Base-by-base conservation (phyloP, 2,888 invertebrate genomes). In the Thera obeliscata region DNA sequence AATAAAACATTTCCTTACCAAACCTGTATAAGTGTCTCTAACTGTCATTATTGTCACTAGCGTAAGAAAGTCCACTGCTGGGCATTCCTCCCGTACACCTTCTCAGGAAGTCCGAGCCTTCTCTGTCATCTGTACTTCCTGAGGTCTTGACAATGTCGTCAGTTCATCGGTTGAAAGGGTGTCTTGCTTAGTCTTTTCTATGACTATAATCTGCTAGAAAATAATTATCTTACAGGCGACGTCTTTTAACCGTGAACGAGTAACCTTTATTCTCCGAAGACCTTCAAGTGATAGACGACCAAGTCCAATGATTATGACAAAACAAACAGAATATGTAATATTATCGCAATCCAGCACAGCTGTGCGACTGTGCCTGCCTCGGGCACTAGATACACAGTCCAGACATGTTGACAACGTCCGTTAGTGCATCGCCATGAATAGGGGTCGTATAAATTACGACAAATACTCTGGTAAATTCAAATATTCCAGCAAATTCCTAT, bases 341-440 rank as follows among this genome's bases (percentile, higher is more conserved):
- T 78, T 75, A 80, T 78, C 76, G 76, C 74, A 76, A 78, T 78
- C 68, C 62, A 63, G 72, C 68, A 73, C 78, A 81, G 77, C 76
- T 79, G 77, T 79, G 77, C 38, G 50, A 33, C 50, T 65, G 56
- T 35, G 77, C 69, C 70, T 67, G 71, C 71, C 64, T 60, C 35
- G 56, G 52, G 57, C 55, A 60, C 56, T 63, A 65, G 65, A 68
- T 69, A 74, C 66, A 74, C 67, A 71, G 60, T 71, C 74, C 79
- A 76, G 71, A 71, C 69, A 71, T 83, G 80, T 81, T 82, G 81
- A 81, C 83, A 78, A 66, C 76, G 71, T 70, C 75, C 71, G 74
- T 75, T 70, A 74, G 70, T 70, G 67, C 67, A 61, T 56, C 56
- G 66, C 60, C 67, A 72, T 70, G 73, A 66, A 76, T 71, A 73